Percentiles rank a stretch among this genome's conserved stretches.
These are phyloP conservation scores for Onychorhynchus coronatus DNA, from an alignment of 2,113 vertebrate genomes.

Conservation along the genomic window DNA sequence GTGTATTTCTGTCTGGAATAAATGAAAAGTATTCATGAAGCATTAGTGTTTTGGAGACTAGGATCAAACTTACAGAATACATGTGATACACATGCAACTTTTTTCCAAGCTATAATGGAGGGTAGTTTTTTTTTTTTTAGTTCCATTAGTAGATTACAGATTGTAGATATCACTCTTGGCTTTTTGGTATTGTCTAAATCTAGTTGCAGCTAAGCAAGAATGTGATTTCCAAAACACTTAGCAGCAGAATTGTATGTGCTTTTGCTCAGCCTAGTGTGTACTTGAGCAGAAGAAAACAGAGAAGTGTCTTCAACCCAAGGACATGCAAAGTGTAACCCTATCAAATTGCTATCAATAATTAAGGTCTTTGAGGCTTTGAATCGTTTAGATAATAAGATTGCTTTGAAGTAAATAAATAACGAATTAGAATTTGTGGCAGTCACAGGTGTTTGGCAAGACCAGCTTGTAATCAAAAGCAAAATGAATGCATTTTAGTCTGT, in stretches of 20 bases:
- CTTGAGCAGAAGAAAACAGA: conserved; percentile 55
- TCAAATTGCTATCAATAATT: conserved; percentile 76
- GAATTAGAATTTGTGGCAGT: conserved; percentile 79
- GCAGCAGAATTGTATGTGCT: conserved; percentile 10
- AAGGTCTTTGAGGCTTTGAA: conserved; percentile 73
- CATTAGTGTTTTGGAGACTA: background rate
- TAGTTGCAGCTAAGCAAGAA: conserved; percentile 43
- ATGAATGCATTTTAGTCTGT: conserved; percentile 76
- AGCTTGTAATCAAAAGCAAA: conserved; percentile 74
- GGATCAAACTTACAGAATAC: background rate
- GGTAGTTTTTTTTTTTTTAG: background rate
- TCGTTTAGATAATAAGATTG: conserved; percentile 80
- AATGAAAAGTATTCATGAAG: background rate
- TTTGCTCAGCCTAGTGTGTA: conserved; percentile 15
- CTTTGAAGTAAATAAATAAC: conserved; percentile 82
- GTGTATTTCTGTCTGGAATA: background rate
- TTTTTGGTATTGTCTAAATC: conserved; percentile 18
- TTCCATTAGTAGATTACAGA: background rate
- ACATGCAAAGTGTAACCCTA: conserved; percentile 52
- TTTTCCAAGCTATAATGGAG: background rate
- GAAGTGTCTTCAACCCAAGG: conserved; percentile 59
- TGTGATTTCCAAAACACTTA: conserved; percentile 27
- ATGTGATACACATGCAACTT: background rate
- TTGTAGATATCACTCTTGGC: conserved; percentile 12
- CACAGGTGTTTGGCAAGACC: conserved; percentile 81